These are phyloP conservation scores for Cyrtodaria siliqua DNA, from an alignment of 2,888 invertebrate species.

Conservation along the genomic window DNA sequence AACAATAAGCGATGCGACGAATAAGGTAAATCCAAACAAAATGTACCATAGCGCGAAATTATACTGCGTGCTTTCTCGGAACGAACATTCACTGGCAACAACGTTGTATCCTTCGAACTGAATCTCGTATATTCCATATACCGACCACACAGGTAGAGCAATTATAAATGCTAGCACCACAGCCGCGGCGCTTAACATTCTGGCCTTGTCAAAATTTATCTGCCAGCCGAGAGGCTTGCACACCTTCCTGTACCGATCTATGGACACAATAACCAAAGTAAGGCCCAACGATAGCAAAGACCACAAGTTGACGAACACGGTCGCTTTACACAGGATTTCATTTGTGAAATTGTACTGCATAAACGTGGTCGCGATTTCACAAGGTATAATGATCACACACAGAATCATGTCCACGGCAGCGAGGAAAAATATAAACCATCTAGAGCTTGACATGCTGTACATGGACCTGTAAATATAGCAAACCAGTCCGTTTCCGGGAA, in stretches of 20 bases:
- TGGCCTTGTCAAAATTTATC: constrained; percentile 66
- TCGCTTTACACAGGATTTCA: constrained; percentile 47
- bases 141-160: constrained; percentile 46
- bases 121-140: constrained; percentile 45
- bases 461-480: constrained; percentile 63
- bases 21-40: constrained; percentile 50
- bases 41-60: constrained; percentile 41
- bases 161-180: constrained; percentile 37
- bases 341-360: constrained; percentile 63
- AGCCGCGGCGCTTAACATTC: constrained; percentile 44
- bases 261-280: constrained; percentile 62
- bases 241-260: constrained; percentile 72
- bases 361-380: constrained; percentile 55
- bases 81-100: constrained; percentile 49
- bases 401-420: constrained; percentile 65
- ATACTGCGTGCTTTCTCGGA: constrained; percentile 16
- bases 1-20: constrained; percentile 30
- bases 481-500: constrained; percentile 67
- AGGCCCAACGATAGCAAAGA: constrained; percentile 51
- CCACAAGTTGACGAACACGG: constrained; percentile 52
- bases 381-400: constrained; percentile 60
- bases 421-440: constrained; percentile 66
- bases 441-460: constrained; percentile 64
- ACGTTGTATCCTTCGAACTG: constrained; percentile 21
- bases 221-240: constrained; percentile 72